A percentile compares a stretch with the other conserved stretches of the same genome.
Conservation (phyloP, 2,113 vertebrate species). For the Beaufortia kweichowensis region DNA sequence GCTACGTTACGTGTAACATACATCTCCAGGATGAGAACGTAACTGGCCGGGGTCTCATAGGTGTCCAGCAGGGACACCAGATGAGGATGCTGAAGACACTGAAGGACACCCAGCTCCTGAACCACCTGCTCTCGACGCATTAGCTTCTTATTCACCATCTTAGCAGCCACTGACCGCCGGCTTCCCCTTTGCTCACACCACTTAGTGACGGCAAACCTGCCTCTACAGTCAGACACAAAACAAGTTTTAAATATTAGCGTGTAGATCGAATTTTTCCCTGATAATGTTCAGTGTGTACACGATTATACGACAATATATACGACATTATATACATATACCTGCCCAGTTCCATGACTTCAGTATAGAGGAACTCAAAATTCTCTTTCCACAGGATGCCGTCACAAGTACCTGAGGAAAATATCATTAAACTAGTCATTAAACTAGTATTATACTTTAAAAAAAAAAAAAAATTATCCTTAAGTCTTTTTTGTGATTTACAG, state of each 20-base stretch:
- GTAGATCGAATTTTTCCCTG: too few species aligned
- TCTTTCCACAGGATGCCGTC: constrained; percentile 95
- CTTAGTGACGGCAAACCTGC: constrained; percentile 95
- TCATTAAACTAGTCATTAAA: background rate
- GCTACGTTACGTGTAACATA: constrained; percentile 71
- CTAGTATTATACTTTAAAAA: background rate
- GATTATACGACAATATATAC: too few species aligned
- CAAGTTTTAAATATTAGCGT: background rate
- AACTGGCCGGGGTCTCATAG: constrained; percentile 90
- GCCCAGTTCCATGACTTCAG: constrained; percentile 92
- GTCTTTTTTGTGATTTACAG: too few species aligned
- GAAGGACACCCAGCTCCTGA: constrained; percentile 88
- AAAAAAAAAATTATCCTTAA: background rate
- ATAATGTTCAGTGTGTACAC: too few species aligned
- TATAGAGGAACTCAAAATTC: constrained; percentile 91
- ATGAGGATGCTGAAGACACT: constrained; percentile 90
- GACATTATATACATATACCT: constrained; percentile 73
- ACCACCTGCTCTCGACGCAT: constrained; percentile 95
- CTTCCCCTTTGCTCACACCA: constrained; percentile 89
- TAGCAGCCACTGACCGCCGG: constrained; percentile 87
- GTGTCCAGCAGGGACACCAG: constrained; percentile 88
- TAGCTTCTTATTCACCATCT: constrained; percentile 96
- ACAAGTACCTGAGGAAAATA: constrained; percentile 75
- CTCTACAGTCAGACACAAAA: constrained; percentile 70
- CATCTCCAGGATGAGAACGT: constrained; percentile 91